Percentiles rank a stretch among this genome's conserved stretches.
Evolutionary conservation across 1,140 invertebrate genomes (phyloP).

Genomic region (Temnothorax nylanderi): DNA sequence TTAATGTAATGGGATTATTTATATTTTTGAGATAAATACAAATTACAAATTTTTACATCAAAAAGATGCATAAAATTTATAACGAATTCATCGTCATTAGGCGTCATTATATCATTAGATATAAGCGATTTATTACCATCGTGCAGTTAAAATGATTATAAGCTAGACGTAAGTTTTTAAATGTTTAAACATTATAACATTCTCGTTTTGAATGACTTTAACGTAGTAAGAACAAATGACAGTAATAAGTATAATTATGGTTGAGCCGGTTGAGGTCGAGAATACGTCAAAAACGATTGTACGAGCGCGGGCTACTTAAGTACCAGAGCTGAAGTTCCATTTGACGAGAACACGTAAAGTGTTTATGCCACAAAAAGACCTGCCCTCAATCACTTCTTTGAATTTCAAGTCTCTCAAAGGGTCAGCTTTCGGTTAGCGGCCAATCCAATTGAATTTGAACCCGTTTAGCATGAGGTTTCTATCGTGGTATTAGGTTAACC

Average conservation of each 20-base stretch:
- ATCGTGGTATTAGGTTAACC: conserved; percentile 48
- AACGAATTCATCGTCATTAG: background rate
- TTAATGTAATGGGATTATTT: background rate
- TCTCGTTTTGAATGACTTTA: background rate
- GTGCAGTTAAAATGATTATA: background rate
- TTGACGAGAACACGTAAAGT: conserved; percentile 47
- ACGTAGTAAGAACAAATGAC: conserved; percentile 18
- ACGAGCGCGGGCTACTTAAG: conserved; percentile 7
- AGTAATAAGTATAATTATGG: conserved; percentile 18
- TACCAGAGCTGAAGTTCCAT: conserved; percentile 22
- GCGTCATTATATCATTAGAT: too few species aligned
- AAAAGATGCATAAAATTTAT: background rate
- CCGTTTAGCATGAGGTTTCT: conserved; percentile 40
- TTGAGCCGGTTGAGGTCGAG: conserved; percentile 1
- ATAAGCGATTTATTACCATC: background rate
- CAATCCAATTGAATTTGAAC: conserved; percentile 52
- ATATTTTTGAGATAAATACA: background rate
- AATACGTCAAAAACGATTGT: conserved; percentile 49
- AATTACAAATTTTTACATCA: background rate
- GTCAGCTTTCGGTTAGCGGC: conserved; percentile 35
- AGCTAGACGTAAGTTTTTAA: background rate
- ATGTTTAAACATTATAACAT: conserved; percentile 37
- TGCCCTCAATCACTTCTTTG: conserved; percentile 7
- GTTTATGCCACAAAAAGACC: background rate
- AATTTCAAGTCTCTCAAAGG: conserved; percentile 34